Evolutionary conservation across 2,113 vertebrate species (phyloP), one percentile per base, ranked within the genome.

Genomic region (Otocyon megalotis): DNA sequence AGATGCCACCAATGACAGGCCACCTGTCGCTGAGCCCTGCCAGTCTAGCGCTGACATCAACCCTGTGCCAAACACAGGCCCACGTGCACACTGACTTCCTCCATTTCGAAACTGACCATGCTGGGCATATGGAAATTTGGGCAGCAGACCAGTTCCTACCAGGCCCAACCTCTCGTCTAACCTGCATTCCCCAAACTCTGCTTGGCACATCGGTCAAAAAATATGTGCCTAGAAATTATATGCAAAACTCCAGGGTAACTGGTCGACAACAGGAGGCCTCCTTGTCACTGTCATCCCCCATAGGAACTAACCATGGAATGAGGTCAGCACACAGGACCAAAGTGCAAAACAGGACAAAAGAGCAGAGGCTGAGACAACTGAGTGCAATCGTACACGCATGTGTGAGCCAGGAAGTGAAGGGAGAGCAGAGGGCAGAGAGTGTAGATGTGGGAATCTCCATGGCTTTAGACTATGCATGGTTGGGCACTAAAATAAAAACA

Each of bases 31-130:
- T 28, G 26, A 35, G n/a, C 5, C 28, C 48, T 37, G 17, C 16
- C 14, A 12, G 24, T 14, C 16, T 5, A 10, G 62, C 0, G 9
- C 9, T 0, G 0, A 20, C 2, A 0, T 76, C 62, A 3, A 0
- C 26, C 26, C 79, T 20, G 53, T 9, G 12, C 22, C 14, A 28
- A 84, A 17, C 7, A 35, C n/a, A 2, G 74, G 24, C 32, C 67
- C 28, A 2, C 32, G 2, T 9, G 14, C 12, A 4, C 22, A 65
- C 22, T 4, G 8, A 15, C 2, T 30, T 28, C 14, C 26, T 28
- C 63, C 19, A 30, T 12, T 48, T 90, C 30, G 35, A 37, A n/a
- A 6, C 43, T 5, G 8, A 9, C 58, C 5, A 53, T 0, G 0
- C 13, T 6, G 35, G 84, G 19, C 20, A 10, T 0, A 1, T 24